Conservation (phyloP, 1,140 invertebrate species). For the Ctenoplectra terminalis region DNA sequence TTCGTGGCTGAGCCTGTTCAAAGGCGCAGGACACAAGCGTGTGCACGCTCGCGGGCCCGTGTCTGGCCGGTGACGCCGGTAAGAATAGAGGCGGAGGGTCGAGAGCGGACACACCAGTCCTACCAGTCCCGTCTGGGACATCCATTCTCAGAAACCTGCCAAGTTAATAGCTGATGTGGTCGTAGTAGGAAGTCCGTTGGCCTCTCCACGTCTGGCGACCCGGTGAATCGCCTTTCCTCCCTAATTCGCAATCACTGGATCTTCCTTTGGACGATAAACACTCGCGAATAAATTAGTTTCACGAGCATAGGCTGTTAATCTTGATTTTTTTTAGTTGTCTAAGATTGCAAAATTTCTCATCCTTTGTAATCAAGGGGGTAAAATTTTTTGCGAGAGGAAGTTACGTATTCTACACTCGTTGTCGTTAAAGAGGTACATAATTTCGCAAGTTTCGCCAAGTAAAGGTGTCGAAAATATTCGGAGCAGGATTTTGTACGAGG, state of each 20-base stretch:
- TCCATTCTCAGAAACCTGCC: slow-evolving; percentile 76
- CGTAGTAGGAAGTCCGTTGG: slow-evolving; percentile 73
- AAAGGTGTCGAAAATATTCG: too few relatives aligned
- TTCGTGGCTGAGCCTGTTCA: slow-evolving; percentile 54
- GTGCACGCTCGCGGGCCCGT: neutral
- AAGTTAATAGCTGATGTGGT: slow-evolving; percentile 73
- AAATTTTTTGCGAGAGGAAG: too few relatives aligned
- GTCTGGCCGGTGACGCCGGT: slow-evolving; percentile 9
- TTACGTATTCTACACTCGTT: too few relatives aligned
- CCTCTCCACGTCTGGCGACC: slow-evolving; percentile 39
- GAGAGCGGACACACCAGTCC: slow-evolving; percentile 49
- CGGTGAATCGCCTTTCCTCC: neutral
- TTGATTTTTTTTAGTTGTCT: too few relatives aligned
- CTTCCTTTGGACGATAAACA: neutral
- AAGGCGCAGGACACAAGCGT: neutral
- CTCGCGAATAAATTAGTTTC: slow-evolving; percentile 28
- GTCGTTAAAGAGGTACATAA: too few relatives aligned
- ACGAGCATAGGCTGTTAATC: slow-evolving; percentile 4
- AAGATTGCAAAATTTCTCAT: too few relatives aligned
- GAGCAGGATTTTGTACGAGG: neutral
- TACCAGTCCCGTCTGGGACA: slow-evolving; percentile 63
- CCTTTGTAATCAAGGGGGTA: too few relatives aligned
- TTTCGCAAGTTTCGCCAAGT: too few relatives aligned
- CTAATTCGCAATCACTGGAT: slow-evolving; percentile 5
- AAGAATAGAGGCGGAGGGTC: slow-evolving; percentile 53